These are phyloP conservation scores for Monodelphis domestica DNA, from an alignment of 2,797 vertebrate genomes.

Conservation along the genomic window DNA sequence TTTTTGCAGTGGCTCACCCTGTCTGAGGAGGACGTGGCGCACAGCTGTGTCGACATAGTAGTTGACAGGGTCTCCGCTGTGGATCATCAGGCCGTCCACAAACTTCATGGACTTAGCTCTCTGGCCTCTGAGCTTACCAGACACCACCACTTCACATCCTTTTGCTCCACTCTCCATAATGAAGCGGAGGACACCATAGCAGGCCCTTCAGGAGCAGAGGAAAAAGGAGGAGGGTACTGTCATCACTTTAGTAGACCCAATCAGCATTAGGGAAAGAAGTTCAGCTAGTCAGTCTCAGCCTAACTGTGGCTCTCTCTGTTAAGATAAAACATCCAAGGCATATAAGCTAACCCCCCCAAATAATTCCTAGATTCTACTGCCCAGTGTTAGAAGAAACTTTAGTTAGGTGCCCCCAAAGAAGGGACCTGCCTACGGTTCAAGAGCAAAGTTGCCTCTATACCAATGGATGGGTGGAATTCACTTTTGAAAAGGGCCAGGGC, in stretches of 20 bases:
- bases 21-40: slow-evolving; percentile 96
- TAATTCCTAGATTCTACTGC: background rate
- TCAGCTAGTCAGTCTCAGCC: background rate
- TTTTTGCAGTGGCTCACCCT: slow-evolving; percentile 88
- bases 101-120: slow-evolving; percentile 99
- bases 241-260: background rate
- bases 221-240: background rate
- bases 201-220: slow-evolving; percentile 87
- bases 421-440: background rate
- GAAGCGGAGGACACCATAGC: slow-evolving; percentile 97
- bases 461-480: background rate
- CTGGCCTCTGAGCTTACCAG: slow-evolving; percentile 97
- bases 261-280: background rate
- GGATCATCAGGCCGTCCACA: slow-evolving; percentile 99
- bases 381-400: background rate
- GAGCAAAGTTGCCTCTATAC: background rate
- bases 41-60: slow-evolving; percentile 98
- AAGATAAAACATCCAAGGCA: background rate
- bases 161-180: slow-evolving; percentile 99
- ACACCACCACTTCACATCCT: slow-evolving; percentile 97
- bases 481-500: background rate
- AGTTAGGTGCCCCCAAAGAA: too few relatives aligned
- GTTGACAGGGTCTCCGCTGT: slow-evolving; percentile 98
- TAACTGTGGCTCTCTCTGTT: background rate
- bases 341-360: background rate